A percentile compares a stretch with the other conserved stretches of the same genome.
Conservation (phyloP, 30 jellyfish, hydroid and myxozoan genomes). For the Cassiopea xamachana region DNA sequence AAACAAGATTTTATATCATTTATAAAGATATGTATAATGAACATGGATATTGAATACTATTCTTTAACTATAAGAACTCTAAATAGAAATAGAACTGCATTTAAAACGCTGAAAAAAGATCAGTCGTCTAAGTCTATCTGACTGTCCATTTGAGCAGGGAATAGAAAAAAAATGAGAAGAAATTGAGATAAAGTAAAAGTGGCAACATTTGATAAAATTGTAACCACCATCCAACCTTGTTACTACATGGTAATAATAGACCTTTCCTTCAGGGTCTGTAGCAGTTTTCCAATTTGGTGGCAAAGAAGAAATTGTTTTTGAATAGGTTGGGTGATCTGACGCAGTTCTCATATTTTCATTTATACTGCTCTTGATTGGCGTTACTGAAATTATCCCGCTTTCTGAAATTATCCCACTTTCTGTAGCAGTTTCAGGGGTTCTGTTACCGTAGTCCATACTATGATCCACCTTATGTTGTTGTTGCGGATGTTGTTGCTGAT, state of each 20-base stretch:
- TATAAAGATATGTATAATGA: too few relatives aligned
- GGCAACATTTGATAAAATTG: too few relatives aligned
- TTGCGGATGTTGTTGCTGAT: conserved; percentile 12
- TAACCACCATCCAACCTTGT: conserved; percentile 67
- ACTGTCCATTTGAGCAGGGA: too few relatives aligned
- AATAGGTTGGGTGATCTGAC: conserved; percentile 43
- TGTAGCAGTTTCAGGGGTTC: conserved; percentile 64
- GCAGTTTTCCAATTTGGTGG: conserved; percentile 98
- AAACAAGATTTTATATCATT: too few relatives aligned
- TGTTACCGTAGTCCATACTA: background rate
- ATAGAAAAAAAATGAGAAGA: too few relatives aligned
- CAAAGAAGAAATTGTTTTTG: conserved; percentile 73
- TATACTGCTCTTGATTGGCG: conserved; percentile 18
- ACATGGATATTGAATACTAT: too few relatives aligned
- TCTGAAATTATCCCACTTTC: conserved; percentile 22
- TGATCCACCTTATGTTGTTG: conserved; percentile 28
- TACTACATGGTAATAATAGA: conserved; percentile 85
- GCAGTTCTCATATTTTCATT: background rate
- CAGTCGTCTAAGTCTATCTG: too few relatives aligned
- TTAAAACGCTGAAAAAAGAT: too few relatives aligned
- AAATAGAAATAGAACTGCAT: too few relatives aligned
- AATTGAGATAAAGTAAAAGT: too few relatives aligned
- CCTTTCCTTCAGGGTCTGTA: conserved; percentile 96
- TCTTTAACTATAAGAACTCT: too few relatives aligned
- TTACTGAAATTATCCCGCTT: conserved; percentile 44